Percentiles rank a stretch among this genome's conserved stretches.
Evolutionary conservation across 2,797 vertebrate genomes (phyloP).

Genomic region (Austrolebias charrua): DNA sequence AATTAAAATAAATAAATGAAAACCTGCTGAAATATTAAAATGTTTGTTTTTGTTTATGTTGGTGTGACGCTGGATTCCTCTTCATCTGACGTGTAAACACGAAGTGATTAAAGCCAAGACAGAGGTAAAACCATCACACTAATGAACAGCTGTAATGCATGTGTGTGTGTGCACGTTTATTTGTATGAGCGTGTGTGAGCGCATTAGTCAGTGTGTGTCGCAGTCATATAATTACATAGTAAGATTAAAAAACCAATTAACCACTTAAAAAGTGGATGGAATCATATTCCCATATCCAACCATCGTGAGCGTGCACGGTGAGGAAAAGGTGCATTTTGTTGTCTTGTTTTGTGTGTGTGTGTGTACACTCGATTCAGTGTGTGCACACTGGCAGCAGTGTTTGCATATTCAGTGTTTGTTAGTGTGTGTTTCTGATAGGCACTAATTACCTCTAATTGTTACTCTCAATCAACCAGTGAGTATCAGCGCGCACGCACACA

Average conservation of each 20-base stretch:
- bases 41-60: conserved; percentile 7
- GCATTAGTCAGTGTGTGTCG: conserved; percentile 40
- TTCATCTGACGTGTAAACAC: conserved; percentile 73
- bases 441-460: conserved; percentile 76
- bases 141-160: conserved; percentile 73
- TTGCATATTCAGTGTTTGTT: conserved; percentile 45
- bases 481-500: conserved; percentile 25
- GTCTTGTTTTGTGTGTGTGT: conserved; percentile 43
- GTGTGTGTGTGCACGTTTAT: conserved; percentile 13
- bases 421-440: conserved; percentile 58
- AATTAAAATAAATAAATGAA: conserved; percentile 28
- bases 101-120: conserved; percentile 67
- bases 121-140: conserved; percentile 66
- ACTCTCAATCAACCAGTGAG: conserved; percentile 74
- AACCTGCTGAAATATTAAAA: conserved; percentile 36
- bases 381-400: conserved; percentile 35
- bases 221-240: conserved; percentile 74
- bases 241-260: conserved; percentile 79
- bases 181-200: conserved; percentile 12
- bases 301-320: conserved; percentile 52
- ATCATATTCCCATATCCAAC: conserved; percentile 67
- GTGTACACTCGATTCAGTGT: conserved; percentile 14
- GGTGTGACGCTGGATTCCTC: conserved; percentile 38
- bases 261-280: conserved; percentile 77
- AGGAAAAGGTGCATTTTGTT: conserved; percentile 51